These are phyloP conservation scores for Drosophila ercepeae DNA, from an alignment of 1,140 invertebrate genomes.

Conservation along the genomic window DNA sequence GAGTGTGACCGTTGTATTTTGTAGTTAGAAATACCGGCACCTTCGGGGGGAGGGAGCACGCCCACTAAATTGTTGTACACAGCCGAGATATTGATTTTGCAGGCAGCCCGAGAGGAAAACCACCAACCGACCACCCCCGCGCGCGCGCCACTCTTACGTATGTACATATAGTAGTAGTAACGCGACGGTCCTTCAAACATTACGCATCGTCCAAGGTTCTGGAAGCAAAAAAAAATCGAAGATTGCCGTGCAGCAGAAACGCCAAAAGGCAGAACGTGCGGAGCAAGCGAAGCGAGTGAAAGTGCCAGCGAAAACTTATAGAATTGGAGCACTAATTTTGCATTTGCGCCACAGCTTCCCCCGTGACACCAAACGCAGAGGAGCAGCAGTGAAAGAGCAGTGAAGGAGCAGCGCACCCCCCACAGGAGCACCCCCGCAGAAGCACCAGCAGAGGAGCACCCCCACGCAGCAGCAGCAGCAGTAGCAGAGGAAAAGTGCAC, in stretches of 20 bases:
- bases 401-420: slow-evolving; percentile 2
- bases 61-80: slow-evolving; percentile 66
- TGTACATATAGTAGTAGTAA: slow-evolving; percentile 71
- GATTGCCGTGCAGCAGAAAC: slow-evolving; percentile 16
- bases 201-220: slow-evolving; percentile 72
- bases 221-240: slow-evolving; percentile 24
- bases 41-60: not conserved
- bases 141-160: slow-evolving; percentile 30
- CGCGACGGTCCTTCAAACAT: slow-evolving; percentile 74
- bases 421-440: slow-evolving; percentile 8
- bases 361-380: slow-evolving; percentile 18
- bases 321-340: slow-evolving; percentile 39
- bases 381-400: not conserved
- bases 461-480: slow-evolving; percentile 24
- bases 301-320: slow-evolving; percentile 63
- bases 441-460: slow-evolving; percentile 31
- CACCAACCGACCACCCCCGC: slow-evolving; percentile 40
- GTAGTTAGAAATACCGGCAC: too few species aligned
- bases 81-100: slow-evolving; percentile 68
- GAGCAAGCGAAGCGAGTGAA: slow-evolving; percentile 69
- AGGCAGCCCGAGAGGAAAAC: slow-evolving; percentile 49
- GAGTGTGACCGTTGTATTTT: not conserved
- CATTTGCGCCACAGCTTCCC: slow-evolving; percentile 57
- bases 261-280: slow-evolving; percentile 54
- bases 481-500: slow-evolving; percentile 51